Evolutionary conservation across 2,888 invertebrate genomes (phyloP).

Genomic region (Sesamia inferens): DNA sequence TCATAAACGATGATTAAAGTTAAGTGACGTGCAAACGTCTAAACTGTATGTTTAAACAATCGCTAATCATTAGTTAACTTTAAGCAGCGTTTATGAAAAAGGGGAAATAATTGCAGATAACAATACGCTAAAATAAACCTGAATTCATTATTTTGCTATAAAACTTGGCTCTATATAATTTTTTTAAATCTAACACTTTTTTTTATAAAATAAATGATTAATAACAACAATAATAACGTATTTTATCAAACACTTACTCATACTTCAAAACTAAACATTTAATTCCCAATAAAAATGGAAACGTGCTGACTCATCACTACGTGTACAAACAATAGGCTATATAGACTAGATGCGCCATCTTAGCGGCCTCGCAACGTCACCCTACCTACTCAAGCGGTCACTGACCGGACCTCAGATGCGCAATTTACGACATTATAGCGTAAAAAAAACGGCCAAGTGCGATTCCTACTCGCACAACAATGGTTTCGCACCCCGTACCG

Average conservation of each 20-base stretch:
- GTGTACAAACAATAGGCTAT: conserved; percentile 53
- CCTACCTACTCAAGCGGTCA: conserved; percentile 69
- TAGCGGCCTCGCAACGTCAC: conserved; percentile 56
- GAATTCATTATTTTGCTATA: too few relatives aligned
- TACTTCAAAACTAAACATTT: conserved; percentile 33
- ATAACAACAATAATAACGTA: too few relatives aligned
- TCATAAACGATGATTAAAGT: too few relatives aligned
- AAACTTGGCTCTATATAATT: too few relatives aligned
- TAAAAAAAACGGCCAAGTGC: conserved; percentile 36
- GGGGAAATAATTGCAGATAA: too few relatives aligned
- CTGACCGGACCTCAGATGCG: conserved; percentile 71
- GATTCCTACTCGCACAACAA: not conserved
- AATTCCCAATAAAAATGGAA: conserved; percentile 33
- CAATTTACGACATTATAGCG: conserved; percentile 53
- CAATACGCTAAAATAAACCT: too few relatives aligned
- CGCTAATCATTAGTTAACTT: too few relatives aligned
- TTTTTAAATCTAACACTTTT: too few relatives aligned
- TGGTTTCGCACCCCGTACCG: not conserved
- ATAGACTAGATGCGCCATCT: conserved; percentile 54
- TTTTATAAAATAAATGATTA: too few relatives aligned
- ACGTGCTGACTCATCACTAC: conserved; percentile 47
- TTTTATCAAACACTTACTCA: not conserved
- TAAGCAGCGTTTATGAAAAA: too few relatives aligned
- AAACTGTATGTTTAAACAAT: too few relatives aligned
- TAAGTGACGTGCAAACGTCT: too few relatives aligned